Evolutionary conservation across 2,888 invertebrate genomes (phyloP), one percentile per base, ranked within the genome.

Genomic region (Serripes groenlandicus): DNA sequence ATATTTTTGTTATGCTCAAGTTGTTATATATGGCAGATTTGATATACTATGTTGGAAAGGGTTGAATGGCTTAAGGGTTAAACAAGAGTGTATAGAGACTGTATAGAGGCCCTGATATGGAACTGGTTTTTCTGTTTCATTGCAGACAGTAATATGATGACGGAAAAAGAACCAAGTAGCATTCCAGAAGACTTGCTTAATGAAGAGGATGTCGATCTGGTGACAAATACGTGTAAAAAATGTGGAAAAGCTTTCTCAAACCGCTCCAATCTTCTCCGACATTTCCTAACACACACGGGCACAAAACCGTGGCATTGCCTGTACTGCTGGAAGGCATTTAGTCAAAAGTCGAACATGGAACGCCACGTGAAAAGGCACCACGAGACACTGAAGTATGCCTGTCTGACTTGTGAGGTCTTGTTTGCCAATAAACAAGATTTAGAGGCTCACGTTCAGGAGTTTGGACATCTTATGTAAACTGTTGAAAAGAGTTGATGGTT

Each of bases 201-300:
- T 26, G 23, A 56, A 56, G 56, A 56, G 11, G 56, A 56, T 56
- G 56, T 56, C 11, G 56, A 56, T 26, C 18, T 69, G 28, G 52
- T 37, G 62, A 71, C 56, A n/a, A 21, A 72, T n/a, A 54, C 58
- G 37, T 82, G 82, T 68, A 64, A 78, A 26, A 35, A 49, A 26
- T 82, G 82, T 70, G 4, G 23, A 15, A 78, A 78, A 18, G 66
- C 78, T 58, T 82, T 78, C 28, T 52, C 52, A 3, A 75, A 42
- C 7, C 26, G 58, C 11, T 64, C 52, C 4, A 78, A 71, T 30
- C 58, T 82, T 3, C 42, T 54, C 21, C 75, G 82, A 21, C 82
- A 82, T 54, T 15, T 75, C 35, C 15, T 78, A 15, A 75, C 75
- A 2, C 82, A 82, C 52, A 82, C 82, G 3, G 82, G 82, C 0